Percentiles rank a stretch among this genome's conserved stretches.
phyloP scores from a whole-genome alignment of 2,113 vertebrate genomes.

The Rhinolophus sinicus region DNA sequence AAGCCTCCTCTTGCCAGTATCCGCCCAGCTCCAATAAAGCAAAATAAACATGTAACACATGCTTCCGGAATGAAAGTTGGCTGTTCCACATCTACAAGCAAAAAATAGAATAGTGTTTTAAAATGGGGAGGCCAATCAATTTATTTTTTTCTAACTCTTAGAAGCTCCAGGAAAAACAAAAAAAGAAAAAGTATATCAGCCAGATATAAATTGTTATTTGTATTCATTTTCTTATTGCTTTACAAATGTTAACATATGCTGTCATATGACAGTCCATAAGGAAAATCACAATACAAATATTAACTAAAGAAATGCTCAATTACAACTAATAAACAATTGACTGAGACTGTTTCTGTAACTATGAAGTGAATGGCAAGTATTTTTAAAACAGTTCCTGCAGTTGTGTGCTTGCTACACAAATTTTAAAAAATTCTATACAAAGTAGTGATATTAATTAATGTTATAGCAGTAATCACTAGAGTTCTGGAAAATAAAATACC shows the following conservation, averaged over 20 bases:
- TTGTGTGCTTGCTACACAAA: background rate
- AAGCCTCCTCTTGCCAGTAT: background rate
- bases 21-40: background rate
- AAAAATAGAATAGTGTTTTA: slow-evolving; percentile 31
- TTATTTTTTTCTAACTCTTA: slow-evolving; percentile 29
- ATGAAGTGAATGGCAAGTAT: background rate
- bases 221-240: slow-evolving; percentile 46
- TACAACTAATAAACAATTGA: background rate
- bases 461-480: background rate
- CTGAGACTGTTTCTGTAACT: background rate
- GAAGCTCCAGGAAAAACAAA: background rate
- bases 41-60: slow-evolving; percentile 44
- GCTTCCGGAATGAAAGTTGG: slow-evolving; percentile 3
- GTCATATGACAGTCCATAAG: slow-evolving; percentile 1
- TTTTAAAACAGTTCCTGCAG: background rate
- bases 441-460: background rate
- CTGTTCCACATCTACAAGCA: background rate
- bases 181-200: background rate
- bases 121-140: slow-evolving; percentile 46
- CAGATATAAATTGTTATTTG: slow-evolving; percentile 31
- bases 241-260: slow-evolving; percentile 34
- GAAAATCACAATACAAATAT: slow-evolving; percentile 48
- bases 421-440: slow-evolving; percentile 13
- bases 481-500: background rate
- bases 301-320: background rate